Evolutionary conservation across 2,888 invertebrate species (phyloP).

Genomic region (Phorcus lineatus): DNA sequence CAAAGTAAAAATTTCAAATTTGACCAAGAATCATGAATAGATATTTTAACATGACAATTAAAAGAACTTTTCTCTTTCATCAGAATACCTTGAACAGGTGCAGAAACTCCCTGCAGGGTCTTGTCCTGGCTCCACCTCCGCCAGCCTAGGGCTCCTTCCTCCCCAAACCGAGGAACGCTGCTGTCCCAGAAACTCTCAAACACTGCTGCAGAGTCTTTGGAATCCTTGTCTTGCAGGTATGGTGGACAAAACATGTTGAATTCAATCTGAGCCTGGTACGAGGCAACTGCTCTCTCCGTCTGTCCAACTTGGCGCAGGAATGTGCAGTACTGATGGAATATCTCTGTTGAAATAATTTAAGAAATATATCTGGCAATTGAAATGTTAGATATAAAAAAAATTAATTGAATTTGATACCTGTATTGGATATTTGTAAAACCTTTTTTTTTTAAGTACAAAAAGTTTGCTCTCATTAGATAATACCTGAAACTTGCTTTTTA

Average conservation of each 20-base stretch:
- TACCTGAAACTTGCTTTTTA: background rate
- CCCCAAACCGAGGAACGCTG: constrained; percentile 74
- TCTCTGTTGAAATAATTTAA: constrained; percentile 59
- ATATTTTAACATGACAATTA: too few species aligned
- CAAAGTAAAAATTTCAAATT: too few species aligned
- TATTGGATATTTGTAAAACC: too few species aligned
- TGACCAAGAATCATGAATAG: too few species aligned
- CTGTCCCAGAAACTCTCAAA: constrained; percentile 77
- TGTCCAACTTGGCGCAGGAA: constrained; percentile 73
- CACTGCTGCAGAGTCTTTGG: constrained; percentile 60
- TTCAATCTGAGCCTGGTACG: constrained; percentile 76
- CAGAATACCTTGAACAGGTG: background rate
- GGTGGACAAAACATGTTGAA: constrained; percentile 74
- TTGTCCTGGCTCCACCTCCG: constrained; percentile 56
- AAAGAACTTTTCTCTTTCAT: too few species aligned
- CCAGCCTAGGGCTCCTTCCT: constrained; percentile 73
- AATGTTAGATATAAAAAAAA: background rate
- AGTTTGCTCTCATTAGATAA: too few species aligned
- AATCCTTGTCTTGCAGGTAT: constrained; percentile 45
- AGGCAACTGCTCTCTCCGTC: constrained; percentile 75
- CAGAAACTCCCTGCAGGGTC: background rate
- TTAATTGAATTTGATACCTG: background rate
- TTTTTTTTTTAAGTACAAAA: background rate
- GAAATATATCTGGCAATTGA: background rate
- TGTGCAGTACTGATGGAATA: constrained; percentile 71